A percentile compares a stretch with the other conserved stretches of the same genome.
Conservation (phyloP, 2,888 invertebrate genomes). For the Netelia fuscicornis region DNA sequence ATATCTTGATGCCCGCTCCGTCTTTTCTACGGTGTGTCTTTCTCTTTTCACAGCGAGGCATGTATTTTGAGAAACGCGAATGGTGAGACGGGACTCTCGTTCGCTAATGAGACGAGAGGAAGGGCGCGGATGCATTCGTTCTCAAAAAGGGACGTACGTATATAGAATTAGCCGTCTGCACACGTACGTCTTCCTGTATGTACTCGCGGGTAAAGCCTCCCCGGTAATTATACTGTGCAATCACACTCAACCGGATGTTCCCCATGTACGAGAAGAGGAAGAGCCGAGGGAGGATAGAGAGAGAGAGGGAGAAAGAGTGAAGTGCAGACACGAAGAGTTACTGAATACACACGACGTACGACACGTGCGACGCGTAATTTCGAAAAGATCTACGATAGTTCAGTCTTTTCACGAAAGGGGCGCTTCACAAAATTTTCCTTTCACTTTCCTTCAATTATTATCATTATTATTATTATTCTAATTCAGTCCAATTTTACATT, state of each 20-base stretch:
- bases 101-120: constrained; percentile 64
- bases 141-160: constrained; percentile 21
- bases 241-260: constrained; percentile 61
- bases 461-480: too few species aligned
- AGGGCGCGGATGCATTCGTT: constrained; percentile 10
- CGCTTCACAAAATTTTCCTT: too few species aligned
- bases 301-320: constrained; percentile 2
- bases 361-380: constrained; percentile 35
- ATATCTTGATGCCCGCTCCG: constrained; percentile 16
- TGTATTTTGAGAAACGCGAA: constrained; percentile 38
- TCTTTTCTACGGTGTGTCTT: constrained; percentile 31
- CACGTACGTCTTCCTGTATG: constrained; percentile 40
- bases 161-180: constrained; percentile 53
- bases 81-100: constrained; percentile 29
- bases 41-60: not conserved
- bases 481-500: too few species aligned
- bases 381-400: constrained; percentile 10
- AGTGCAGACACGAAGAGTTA: constrained; percentile 44
- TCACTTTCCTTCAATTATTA: too few species aligned
- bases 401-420: constrained; percentile 11
- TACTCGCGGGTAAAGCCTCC: constrained; percentile 31
- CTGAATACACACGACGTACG: constrained; percentile 30
- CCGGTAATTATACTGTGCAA: constrained; percentile 64
- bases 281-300: not conserved
- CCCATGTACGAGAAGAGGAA: constrained; percentile 22